A percentile compares a stretch with the other conserved stretches of the same genome.
phyloP scores from a whole-genome alignment of 2,113 vertebrate species.

The Amazona guildingii region DNA sequence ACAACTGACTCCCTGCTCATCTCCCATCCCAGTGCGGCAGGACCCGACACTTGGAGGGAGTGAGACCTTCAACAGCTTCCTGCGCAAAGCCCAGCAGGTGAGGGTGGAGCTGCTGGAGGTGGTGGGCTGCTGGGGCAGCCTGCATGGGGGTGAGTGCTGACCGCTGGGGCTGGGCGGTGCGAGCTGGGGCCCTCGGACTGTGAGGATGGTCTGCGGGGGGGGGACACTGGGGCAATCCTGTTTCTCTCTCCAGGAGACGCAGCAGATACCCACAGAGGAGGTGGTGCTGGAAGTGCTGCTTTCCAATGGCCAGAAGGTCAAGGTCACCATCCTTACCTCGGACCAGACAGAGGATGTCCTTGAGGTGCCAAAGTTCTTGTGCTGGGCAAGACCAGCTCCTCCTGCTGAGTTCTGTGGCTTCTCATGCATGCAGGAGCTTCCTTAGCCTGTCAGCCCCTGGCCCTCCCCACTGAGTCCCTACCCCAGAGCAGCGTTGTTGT shows the following conservation, averaged over 20 bases:
- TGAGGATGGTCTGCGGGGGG: rapidly evolving
- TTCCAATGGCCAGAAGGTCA: conserved; percentile 92
- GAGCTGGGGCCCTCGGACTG: rapidly evolving
- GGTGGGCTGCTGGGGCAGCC: neutral
- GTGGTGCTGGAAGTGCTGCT: conserved; percentile 91
- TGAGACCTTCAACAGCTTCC: conserved; percentile 95
- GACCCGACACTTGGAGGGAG: conserved; percentile 90
- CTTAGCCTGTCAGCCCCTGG: neutral
- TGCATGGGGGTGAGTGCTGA: neutral
- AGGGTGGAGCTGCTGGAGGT: neutral
- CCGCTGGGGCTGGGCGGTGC: rapidly evolving
- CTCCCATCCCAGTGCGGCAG: conserved; percentile 85
- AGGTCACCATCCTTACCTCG: conserved; percentile 89
- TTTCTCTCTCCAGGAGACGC: conserved; percentile 85
- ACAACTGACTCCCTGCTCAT: neutral
- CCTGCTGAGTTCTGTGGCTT: neutral
- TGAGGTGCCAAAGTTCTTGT: conserved; percentile 77
- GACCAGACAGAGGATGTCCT: conserved; percentile 97
- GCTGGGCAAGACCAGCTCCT: neutral
- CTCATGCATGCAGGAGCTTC: rapidly evolving
- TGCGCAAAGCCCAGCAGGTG: conserved; percentile 97
- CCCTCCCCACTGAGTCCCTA: neutral
- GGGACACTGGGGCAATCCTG: neutral
- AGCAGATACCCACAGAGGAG: conserved; percentile 97
- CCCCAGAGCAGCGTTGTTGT: neutral